Evolutionary conservation across 2,888 invertebrate genomes (phyloP).

Genomic region (Dolichomitus sp.): DNA sequence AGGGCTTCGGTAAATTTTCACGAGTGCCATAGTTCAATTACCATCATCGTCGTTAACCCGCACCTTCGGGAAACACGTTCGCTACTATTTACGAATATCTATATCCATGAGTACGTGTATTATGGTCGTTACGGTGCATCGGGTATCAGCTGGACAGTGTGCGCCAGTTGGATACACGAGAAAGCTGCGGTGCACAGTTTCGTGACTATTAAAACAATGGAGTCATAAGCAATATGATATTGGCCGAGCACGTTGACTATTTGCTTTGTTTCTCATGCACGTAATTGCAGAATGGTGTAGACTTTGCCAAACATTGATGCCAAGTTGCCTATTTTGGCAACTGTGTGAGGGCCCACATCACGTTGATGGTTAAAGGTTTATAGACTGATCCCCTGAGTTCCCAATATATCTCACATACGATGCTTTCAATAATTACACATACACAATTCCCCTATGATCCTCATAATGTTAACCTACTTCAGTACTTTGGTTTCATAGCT

Average conservation of each 20-base stretch:
- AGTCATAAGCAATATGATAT: conserved; percentile 10
- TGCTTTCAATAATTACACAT: too few species aligned
- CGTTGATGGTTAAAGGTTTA: neutral
- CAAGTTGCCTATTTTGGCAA: conserved; percentile 1
- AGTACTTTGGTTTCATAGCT: too few species aligned
- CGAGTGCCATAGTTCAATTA: conserved; percentile 56
- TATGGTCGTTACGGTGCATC: conserved; percentile 22
- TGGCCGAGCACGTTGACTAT: neutral
- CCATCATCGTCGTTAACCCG: conserved; percentile 43
- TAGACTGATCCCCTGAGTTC: too few species aligned
- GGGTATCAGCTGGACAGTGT: conserved; percentile 1
- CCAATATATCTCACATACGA: too few species aligned
- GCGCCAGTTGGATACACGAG: neutral
- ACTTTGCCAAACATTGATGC: neutral
- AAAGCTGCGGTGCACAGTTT: conserved; percentile 1
- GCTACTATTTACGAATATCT: neutral
- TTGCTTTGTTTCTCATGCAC: neutral
- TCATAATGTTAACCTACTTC: too few species aligned
- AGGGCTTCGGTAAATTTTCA: conserved; percentile 33
- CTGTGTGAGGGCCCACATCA: neutral
- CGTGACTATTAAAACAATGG: conserved; percentile 15
- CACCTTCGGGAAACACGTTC: neutral
- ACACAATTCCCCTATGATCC: too few species aligned
- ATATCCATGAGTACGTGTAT: neutral
- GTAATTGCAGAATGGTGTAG: neutral